Base-by-base conservation (phyloP, 2,888 invertebrate species). In the Drymonia ruficornis region DNA sequence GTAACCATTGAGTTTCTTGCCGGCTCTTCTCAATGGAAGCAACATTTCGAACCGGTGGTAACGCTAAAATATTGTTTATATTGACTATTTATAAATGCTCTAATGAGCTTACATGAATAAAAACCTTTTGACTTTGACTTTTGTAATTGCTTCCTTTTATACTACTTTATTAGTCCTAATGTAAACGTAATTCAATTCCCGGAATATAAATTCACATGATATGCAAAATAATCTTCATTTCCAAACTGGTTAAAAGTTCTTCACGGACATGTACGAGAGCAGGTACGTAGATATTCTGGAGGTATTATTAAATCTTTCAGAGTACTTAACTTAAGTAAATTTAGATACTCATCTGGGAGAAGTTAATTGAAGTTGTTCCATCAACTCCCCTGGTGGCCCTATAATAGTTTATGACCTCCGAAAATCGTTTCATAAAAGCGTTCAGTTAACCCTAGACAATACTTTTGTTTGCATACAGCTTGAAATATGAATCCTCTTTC, bases 381-480 rank as follows among this genome's bases (percentile, higher is more conserved):
- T 49, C 42, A 53, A 65, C 54, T 49, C 55, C 50, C 51, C 53
- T 45, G 53, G 45, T 43, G 53, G 45, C 53, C 12, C 42, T 52
- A 44, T 59, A 53, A 61, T 53, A 61, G 59, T 59, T 56, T 43
- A 56, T 50, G 49, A 57, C 28, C 51, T 47, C 53, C 45, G 31
- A 48, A 53, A 57, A 56, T 52, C 19, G 36, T 23, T 47, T 29
- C 48, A 34, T 59, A 52, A 67, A 62, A 59, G 38, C 23, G 59
- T 52, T 63, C 47, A 59, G 50, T 60, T 57, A 47, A 28, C 29
- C 46, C 13, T n/a, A 43, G 42, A 54, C 50, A 38, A 45, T 50
- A 52, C 56, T 50, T 56, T 61, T 52, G 55, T 69, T 61, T 65
- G 59, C 50, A 46, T 50, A 48, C 56, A 61, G 59, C 45, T 45